A percentile compares a stretch with the other conserved stretches of the same genome.
Conservation (phyloP, 2,888 invertebrate species). For the Cephus sareptanus region DNA sequence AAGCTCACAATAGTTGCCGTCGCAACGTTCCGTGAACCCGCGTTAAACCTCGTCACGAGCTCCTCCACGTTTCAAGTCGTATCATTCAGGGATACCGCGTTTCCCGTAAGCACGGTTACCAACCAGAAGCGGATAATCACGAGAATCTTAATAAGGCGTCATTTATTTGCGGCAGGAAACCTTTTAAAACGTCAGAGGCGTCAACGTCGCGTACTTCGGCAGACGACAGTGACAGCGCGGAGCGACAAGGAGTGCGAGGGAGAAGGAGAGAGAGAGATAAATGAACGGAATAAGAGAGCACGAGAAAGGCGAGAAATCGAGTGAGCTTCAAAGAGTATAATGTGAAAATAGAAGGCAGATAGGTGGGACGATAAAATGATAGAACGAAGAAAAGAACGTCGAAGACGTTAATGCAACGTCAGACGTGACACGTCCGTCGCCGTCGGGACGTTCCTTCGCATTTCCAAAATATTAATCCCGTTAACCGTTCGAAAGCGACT, state of each 20-base stretch:
- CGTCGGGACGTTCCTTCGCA: background rate
- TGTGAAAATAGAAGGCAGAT: background rate
- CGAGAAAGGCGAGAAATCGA: background rate
- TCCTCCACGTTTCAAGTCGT: background rate
- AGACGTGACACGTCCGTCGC: background rate
- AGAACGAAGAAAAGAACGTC: background rate
- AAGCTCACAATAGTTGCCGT: background rate
- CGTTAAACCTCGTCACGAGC: background rate
- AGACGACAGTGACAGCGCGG: background rate
- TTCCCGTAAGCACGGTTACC: background rate
- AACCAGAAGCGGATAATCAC: background rate
- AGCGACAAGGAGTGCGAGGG: conserved; percentile 10
- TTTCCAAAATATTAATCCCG: conserved; percentile 46
- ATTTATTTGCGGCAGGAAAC: conserved; percentile 19
- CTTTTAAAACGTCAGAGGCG: conserved; percentile 23
- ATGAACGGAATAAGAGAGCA: background rate
- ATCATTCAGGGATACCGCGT: background rate
- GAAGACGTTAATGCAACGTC: background rate
- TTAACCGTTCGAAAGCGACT: conserved; percentile 28
- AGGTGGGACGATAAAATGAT: background rate
- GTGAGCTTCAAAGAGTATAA: background rate
- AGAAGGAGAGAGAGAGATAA: conserved; percentile 10
- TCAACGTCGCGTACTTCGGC: conserved; percentile 1
- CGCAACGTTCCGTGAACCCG: background rate
- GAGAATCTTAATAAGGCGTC: conserved; percentile 20